Evolutionary conservation across 2,888 invertebrate genomes (phyloP).

Genomic region (Orthosia gracilis): DNA sequence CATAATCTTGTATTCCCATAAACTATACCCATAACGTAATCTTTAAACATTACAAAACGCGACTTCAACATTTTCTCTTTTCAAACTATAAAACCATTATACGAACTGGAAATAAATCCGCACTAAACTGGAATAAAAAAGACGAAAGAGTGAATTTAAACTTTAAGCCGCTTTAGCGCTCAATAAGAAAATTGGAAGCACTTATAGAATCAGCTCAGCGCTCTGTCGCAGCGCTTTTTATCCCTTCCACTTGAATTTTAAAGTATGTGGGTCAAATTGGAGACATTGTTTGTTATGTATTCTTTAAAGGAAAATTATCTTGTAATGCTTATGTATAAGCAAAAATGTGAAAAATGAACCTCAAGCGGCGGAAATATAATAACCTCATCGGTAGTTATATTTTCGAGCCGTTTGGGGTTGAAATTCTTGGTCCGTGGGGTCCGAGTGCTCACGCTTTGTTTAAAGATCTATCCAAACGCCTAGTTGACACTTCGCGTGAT

Average conservation of each 20-base stretch:
- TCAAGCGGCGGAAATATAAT: too few species aligned
- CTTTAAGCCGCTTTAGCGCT: constrained; percentile 58
- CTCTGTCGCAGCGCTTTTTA: constrained; percentile 50
- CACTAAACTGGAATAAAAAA: constrained; percentile 36
- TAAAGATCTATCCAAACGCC: too few species aligned
- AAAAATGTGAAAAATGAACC: too few species aligned
- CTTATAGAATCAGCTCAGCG: constrained; percentile 48
- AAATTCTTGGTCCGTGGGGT: too few species aligned
- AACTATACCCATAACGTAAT: neutral
- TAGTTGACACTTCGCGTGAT: too few species aligned
- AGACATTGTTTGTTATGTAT: constrained; percentile 1
- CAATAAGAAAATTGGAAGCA: constrained; percentile 58
- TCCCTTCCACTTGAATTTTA: constrained; percentile 38
- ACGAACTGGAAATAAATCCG: constrained; percentile 33
- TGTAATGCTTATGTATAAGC: too few species aligned
- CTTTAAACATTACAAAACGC: neutral
- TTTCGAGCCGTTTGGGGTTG: too few species aligned
- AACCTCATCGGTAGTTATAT: too few species aligned
- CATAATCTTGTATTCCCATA: too few species aligned
- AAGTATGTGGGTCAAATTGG: constrained; percentile 14
- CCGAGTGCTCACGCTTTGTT: too few species aligned
- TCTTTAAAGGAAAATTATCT: neutral
- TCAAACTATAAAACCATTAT: constrained; percentile 22
- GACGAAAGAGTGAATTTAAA: constrained; percentile 40
- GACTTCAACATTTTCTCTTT: neutral